phyloP scores from a whole-genome alignment of 2,797 vertebrate species.

The Urocyon cinereoargenteus region DNA sequence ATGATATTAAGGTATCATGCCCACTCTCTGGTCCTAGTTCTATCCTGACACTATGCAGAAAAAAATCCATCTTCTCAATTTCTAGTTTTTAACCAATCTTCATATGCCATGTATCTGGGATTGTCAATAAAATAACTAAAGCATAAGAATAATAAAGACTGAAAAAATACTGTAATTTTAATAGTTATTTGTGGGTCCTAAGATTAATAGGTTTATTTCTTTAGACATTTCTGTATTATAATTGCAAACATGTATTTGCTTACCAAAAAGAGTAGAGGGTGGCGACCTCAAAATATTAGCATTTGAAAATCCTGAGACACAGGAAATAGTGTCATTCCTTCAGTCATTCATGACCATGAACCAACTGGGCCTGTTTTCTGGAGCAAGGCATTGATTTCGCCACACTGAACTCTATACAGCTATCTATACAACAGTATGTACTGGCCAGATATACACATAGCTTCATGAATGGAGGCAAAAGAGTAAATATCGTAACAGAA shows the following conservation, averaged over 20 bases:
- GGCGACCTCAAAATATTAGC: background rate
- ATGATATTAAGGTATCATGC: background rate
- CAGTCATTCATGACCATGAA: background rate
- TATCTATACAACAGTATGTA: background rate
- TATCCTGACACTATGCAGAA: background rate
- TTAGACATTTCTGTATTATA: constrained; percentile 37
- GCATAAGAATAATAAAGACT: background rate
- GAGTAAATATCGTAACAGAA: background rate
- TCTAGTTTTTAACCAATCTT: constrained; percentile 11
- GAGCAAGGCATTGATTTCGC: background rate
- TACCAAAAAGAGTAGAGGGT: background rate
- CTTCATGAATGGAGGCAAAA: background rate
- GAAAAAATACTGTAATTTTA: constrained; percentile 42
- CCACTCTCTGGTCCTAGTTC: background rate
- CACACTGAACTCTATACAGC: background rate
- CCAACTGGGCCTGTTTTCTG: background rate
- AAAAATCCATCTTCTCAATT: constrained; percentile 15
- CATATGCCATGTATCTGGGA: background rate
- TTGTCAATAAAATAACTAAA: constrained; percentile 36
- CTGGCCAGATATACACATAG: background rate
- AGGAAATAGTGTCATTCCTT: background rate
- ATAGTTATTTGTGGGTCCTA: background rate
- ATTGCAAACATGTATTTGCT: constrained; percentile 21
- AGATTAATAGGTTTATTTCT: background rate
- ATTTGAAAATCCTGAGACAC: constrained; percentile 14